Conservation (phyloP, 2,797 vertebrate species). For the Pangasius krempfi region DNA sequence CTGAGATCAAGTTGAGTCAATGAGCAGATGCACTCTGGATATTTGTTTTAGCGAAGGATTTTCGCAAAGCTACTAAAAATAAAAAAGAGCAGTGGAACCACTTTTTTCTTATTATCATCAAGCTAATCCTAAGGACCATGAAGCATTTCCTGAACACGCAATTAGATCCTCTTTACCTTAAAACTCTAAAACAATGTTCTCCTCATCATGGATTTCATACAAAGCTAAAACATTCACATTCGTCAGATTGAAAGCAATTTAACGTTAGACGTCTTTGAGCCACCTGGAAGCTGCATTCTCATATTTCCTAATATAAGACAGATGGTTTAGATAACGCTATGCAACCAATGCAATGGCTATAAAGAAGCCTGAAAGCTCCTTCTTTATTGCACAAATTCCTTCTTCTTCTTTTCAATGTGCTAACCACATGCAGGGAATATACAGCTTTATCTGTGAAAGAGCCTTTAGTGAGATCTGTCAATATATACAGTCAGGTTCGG, state of each 20-base stretch:
- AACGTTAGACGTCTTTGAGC: background rate
- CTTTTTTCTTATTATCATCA: background rate
- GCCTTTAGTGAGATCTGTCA: no score
- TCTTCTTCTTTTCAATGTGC: background rate
- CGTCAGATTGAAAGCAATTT: background rate
- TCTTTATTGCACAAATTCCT: slow-evolving; percentile 12
- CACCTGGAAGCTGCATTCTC: background rate
- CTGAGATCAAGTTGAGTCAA: background rate
- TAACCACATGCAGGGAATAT: background rate
- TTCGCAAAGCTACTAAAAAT: background rate
- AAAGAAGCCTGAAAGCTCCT: background rate
- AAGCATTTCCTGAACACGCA: background rate
- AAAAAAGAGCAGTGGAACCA: background rate
- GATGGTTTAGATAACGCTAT: background rate
- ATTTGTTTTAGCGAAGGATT: background rate
- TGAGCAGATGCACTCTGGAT: background rate
- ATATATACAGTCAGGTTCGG: no score
- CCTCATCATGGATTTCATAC: background rate
- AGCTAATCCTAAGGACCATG: background rate
- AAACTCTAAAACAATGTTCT: background rate
- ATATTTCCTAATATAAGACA: background rate
- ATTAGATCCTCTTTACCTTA: background rate
- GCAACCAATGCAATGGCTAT: background rate
- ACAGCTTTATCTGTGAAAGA: background rate
- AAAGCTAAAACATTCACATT: no score